Conservation (phyloP, 2,797 vertebrate genomes). For the Enteromius radiatus region DNA sequence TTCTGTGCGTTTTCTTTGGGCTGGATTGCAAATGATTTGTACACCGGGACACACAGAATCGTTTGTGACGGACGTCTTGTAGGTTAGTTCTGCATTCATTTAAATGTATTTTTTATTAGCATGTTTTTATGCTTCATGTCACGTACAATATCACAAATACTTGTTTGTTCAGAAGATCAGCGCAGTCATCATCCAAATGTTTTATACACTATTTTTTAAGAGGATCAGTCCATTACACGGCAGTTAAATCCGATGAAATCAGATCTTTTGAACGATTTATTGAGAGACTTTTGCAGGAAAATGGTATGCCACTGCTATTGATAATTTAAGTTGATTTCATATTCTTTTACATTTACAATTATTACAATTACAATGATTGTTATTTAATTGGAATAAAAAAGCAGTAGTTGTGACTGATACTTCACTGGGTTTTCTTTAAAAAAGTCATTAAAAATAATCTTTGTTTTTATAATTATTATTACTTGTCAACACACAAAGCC, state of each 20-base stretch:
- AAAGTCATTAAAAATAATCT: neutral
- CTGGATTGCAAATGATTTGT: conserved; percentile 54
- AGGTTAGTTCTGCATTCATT: conserved; percentile 48
- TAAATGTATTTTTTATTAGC: neutral
- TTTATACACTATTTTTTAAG: conserved; percentile 12
- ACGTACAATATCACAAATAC: neutral
- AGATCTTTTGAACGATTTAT: neutral
- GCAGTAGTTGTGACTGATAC: neutral
- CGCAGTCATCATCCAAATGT: neutral
- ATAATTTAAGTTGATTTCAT: neutral
- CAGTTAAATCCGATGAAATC: conserved; percentile 19
- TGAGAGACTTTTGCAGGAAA: neutral
- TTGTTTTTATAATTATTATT: neutral
- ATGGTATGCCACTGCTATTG: neutral
- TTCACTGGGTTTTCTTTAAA: neutral
- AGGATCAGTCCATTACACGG: conserved; percentile 12
- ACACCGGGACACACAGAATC: conserved; percentile 33
- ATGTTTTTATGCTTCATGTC: neutral
- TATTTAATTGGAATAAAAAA: neutral
- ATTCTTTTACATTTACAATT: neutral
- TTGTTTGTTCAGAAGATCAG: conserved; percentile 18
- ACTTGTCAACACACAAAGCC: neutral
- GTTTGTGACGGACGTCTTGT: conserved; percentile 40
- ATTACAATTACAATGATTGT: neutral
- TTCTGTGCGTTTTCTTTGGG: conserved; percentile 22